Conservation (phyloP, 2,113 vertebrate species). For the Alexandromys fortis region DNA sequence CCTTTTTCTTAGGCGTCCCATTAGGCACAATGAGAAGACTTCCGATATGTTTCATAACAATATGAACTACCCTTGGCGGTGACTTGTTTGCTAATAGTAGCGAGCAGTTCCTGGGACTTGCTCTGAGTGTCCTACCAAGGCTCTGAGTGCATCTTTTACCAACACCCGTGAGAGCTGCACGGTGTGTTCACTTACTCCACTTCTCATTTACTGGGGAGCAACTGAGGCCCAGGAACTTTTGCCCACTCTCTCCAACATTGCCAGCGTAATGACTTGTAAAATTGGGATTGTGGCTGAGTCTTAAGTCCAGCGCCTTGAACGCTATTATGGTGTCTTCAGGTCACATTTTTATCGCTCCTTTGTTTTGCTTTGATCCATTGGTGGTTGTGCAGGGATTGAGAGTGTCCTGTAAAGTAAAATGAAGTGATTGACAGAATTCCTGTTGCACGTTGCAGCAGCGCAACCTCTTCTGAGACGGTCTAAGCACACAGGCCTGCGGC, state of each 20-base stretch:
- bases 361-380: neutral
- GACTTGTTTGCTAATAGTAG: neutral
- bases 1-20: neutral
- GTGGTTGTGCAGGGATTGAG: neutral
- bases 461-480: neutral
- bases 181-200: neutral
- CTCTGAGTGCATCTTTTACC: neutral
- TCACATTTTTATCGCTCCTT: neutral
- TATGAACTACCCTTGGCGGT: neutral
- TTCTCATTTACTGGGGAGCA: neutral
- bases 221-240: conserved; percentile 17
- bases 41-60: neutral
- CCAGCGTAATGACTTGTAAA: neutral
- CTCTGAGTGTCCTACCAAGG: neutral
- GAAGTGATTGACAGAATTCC: neutral
- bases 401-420: neutral
- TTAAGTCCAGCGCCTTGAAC: neutral
- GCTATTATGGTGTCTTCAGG: neutral
- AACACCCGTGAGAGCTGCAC: neutral
- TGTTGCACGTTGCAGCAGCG: neutral
- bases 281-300: neutral
- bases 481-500: neutral
- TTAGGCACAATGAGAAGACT: neutral
- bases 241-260: neutral
- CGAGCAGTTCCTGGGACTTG: neutral